Conservation (phyloP, 1,140 invertebrate genomes). For the Phymastichus coffea region DNA sequence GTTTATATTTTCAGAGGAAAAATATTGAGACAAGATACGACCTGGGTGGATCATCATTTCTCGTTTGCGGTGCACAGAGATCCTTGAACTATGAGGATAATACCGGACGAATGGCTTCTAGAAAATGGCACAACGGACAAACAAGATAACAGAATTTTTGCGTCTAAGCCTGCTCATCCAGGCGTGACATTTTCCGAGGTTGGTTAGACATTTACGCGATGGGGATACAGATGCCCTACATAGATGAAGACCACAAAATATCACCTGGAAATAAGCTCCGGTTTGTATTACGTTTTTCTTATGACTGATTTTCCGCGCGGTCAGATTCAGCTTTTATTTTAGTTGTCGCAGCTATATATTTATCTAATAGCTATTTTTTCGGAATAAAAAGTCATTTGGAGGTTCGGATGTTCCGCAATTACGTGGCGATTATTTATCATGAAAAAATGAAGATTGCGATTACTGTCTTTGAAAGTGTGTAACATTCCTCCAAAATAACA, state of each 20-base stretch:
- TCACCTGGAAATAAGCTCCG: not conserved
- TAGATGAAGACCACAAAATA: slow-evolving; percentile 11
- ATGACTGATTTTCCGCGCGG: not conserved
- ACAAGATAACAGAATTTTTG: slow-evolving; percentile 25
- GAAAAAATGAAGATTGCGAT: too few species aligned
- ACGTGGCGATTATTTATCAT: too few species aligned
- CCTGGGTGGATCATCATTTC: slow-evolving; percentile 13
- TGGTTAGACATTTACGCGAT: not conserved
- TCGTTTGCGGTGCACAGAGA: not conserved
- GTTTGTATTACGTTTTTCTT: slow-evolving; percentile 1
- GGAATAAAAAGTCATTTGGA: too few species aligned
- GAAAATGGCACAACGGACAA: slow-evolving; percentile 22
- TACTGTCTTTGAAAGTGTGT: too few species aligned
- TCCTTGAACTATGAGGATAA: slow-evolving; percentile 18
- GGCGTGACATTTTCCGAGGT: slow-evolving; percentile 15
- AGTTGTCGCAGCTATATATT: too few species aligned
- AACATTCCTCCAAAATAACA: too few species aligned
- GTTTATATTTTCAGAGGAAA: slow-evolving; percentile 8
- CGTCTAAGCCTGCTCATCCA: not conserved
- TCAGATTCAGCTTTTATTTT: too few species aligned
- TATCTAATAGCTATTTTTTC: too few species aligned
- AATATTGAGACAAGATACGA: too few species aligned
- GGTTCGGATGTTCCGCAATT: too few species aligned
- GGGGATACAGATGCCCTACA: not conserved
- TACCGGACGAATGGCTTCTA: slow-evolving; percentile 16